Base-by-base conservation (phyloP, 2,797 vertebrate genomes). In the Phylloscopus collybita region DNA sequence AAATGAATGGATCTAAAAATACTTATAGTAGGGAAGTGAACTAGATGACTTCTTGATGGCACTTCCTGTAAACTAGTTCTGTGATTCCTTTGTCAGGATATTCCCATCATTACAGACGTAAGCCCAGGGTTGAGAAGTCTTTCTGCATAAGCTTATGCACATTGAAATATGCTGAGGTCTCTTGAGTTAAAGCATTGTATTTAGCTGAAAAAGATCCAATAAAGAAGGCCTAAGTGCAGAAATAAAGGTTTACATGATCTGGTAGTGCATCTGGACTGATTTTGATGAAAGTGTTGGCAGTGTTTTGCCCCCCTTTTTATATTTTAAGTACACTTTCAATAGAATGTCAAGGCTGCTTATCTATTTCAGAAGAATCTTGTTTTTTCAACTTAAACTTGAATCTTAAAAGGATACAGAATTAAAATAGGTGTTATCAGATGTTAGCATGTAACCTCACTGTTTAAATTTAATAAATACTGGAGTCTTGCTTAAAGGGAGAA, bases 221-320 rank as follows among this genome's bases (percentile, higher is more conserved):
- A 60, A 29, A 64, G 38, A 74, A 88, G 16, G 16, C 2, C 15
- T 49, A 26, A 27, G n/a, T 34, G 27, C 29, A 72, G 56, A 88
- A 92, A 61, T 26, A 66, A 67, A 91, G 6, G 16, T n/a, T 86
- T 61, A 42, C 5, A 2, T 65, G 47, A n/a, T 32, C 42, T 54
- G 20, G n/a, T 27, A 51, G 16, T 11, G 22, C 44, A 66, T 27
- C n/a, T 56, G 36, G 26, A 22, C 29, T 54, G n/a, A 27, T 60
- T 92, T 74, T n/a, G 23, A 80, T 67, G 29, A 56, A n/a, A 70
- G 51, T 40, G 16, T 21, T 6, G 10, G 10, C 16, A 18, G 10
- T 72, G 12, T 0, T 3, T 47, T 61, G 27, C 4, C 3, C 5
- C 4, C 3, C 3, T 40, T 50, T 20, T 72, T 47, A 10, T 42